phyloP scores from a whole-genome alignment of 2,888 invertebrate genomes.

The Limenitis camilla region DNA sequence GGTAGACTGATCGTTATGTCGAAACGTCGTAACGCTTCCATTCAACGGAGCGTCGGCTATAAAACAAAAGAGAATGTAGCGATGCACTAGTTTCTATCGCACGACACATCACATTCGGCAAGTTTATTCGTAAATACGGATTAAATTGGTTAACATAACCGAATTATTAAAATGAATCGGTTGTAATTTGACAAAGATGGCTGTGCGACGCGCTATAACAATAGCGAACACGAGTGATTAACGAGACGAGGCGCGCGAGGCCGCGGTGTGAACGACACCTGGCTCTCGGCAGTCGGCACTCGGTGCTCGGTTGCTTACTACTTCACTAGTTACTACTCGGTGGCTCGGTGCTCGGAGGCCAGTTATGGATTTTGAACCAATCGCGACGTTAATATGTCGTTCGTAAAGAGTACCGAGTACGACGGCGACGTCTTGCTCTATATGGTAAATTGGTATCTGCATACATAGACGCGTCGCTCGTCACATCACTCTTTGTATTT shows the following conservation, averaged over 20 bases:
- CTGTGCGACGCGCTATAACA: conserved; percentile 71
- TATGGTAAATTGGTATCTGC: conserved; percentile 39
- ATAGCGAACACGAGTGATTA: conserved; percentile 73
- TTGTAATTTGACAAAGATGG: conserved; percentile 73
- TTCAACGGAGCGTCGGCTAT: conserved; percentile 64
- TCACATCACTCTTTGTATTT: conserved; percentile 38
- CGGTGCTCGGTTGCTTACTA: no score
- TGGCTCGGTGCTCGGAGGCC: conserved; percentile 74
- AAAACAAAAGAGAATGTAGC: conserved; percentile 72
- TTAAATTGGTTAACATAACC: conserved; percentile 54
- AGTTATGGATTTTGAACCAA: conserved; percentile 75
- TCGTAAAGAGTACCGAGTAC: conserved; percentile 20
- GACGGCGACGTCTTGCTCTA: conserved; percentile 44
- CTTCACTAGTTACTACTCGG: conserved; percentile 38
- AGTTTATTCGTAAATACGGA: conserved; percentile 39
- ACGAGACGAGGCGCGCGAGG: conserved; percentile 73
- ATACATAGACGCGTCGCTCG: conserved; percentile 47
- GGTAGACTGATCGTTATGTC: conserved; percentile 66
- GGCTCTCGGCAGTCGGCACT: conserved; percentile 42
- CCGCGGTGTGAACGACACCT: conserved; percentile 76
- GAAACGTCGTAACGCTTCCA: conserved; percentile 63
- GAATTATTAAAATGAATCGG: conserved; percentile 63
- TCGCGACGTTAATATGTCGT: conserved; percentile 72
- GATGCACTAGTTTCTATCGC: conserved; percentile 51
- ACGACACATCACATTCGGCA: conserved; percentile 48